A percentile compares a stretch with the other conserved stretches of the same genome.
These are phyloP conservation scores for Eupithecia abbreviata DNA, from an alignment of 2,888 invertebrate genomes.

Conservation along the genomic window DNA sequence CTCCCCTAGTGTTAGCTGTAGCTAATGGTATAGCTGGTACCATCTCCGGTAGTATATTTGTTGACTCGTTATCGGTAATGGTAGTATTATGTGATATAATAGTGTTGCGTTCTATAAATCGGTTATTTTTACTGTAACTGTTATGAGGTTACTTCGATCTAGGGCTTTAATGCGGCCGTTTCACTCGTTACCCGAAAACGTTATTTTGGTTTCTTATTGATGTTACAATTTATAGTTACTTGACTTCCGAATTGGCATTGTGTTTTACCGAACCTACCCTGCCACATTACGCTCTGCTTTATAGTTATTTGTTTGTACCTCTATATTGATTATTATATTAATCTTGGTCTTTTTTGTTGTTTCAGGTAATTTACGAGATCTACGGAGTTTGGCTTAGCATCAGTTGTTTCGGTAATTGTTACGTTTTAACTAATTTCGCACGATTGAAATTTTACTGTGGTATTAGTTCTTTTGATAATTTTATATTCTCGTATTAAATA, in stretches of 20 bases:
- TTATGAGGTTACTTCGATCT: conserved; percentile 42
- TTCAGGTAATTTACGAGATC: background rate
- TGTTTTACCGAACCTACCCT: background rate
- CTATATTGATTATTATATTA: background rate
- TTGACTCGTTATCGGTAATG: conserved; percentile 47
- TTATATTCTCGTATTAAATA: background rate
- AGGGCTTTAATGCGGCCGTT: conserved; percentile 36
- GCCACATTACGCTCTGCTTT: background rate
- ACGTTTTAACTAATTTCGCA: background rate
- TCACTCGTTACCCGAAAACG: conserved; percentile 29
- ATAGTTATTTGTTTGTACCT: background rate
- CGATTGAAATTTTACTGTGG: too few species aligned
- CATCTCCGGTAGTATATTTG: conserved; percentile 37
- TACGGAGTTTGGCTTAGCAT: background rate
- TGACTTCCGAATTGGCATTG: conserved; percentile 18
- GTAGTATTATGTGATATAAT: conserved; percentile 50
- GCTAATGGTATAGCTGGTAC: conserved; percentile 1
- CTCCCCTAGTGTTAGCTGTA: conserved; percentile 8
- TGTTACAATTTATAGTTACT: conserved; percentile 17
- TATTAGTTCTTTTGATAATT: background rate
- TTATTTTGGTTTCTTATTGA: conserved; percentile 36
- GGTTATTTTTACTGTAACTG: conserved; percentile 43
- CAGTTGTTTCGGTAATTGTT: background rate
- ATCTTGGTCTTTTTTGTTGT: background rate
- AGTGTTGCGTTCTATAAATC: conserved; percentile 47